phyloP scores from a whole-genome alignment of 2,888 invertebrate species.

The Agrochola lychnidis region DNA sequence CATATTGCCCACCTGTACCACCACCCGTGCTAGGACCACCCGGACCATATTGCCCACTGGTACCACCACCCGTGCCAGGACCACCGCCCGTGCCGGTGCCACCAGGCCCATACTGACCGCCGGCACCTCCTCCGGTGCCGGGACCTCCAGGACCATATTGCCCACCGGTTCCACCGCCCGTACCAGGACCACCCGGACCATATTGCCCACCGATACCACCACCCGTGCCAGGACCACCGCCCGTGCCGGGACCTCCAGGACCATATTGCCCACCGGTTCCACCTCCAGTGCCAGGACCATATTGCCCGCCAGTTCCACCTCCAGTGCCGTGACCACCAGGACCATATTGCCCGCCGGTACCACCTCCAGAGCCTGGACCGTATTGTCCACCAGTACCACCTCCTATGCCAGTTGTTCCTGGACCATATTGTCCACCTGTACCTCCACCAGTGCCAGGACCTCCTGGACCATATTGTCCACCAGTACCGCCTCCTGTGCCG shows the following conservation, averaged over 20 bases:
- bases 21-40: not conserved
- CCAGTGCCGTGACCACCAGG: constrained; percentile 46
- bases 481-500: not conserved
- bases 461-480: constrained; percentile 27
- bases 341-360: constrained; percentile 35
- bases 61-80: constrained; percentile 11
- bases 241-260: constrained; percentile 36
- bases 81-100: constrained; percentile 7
- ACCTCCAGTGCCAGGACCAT: constrained; percentile 29
- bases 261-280: constrained; percentile 19
- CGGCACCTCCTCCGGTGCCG: constrained; percentile 17
- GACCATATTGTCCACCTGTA: constrained; percentile 16
- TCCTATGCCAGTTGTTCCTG: constrained; percentile 16
- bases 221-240: constrained; percentile 29
- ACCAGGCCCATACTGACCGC: constrained; percentile 18
- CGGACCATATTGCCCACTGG: constrained; percentile 28
- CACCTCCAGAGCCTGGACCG: constrained; percentile 1
- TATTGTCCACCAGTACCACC: constrained; percentile 24
- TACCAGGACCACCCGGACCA: constrained; percentile 15
- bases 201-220: constrained; percentile 17
- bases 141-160: constrained; percentile 45
- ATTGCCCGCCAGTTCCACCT: constrained; percentile 34
- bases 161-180: not conserved
- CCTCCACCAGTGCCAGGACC: not conserved
- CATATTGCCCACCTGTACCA: constrained; percentile 35